These are phyloP conservation scores for Formica selysi DNA, from an alignment of 1,140 invertebrate genomes.

Conservation along the genomic window DNA sequence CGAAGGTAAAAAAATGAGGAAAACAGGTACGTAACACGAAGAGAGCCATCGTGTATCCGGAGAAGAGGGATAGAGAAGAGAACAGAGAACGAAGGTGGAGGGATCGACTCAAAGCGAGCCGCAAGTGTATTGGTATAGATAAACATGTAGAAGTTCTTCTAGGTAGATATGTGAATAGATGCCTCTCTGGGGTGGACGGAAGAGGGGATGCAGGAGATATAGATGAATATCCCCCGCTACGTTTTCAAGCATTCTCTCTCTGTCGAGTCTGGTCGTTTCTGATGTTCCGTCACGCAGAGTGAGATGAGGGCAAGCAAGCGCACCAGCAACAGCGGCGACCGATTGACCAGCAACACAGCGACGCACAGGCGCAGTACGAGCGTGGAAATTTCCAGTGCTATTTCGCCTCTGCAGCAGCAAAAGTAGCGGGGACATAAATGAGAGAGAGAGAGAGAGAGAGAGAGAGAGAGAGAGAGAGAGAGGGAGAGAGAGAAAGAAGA, in stretches of 20 bases:
- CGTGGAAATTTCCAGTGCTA: conserved; percentile 47
- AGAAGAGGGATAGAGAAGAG: neutral
- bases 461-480: too few relatives aligned
- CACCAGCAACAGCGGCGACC: conserved; percentile 47
- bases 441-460: neutral
- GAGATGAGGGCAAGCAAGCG: conserved; percentile 26
- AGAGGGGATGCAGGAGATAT: conserved; percentile 8
- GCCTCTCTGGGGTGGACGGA: conserved; percentile 13
- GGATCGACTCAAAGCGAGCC: neutral
- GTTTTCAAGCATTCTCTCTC: conserved; percentile 59
- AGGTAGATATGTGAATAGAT: conserved; percentile 18
- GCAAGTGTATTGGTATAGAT: conserved; percentile 8
- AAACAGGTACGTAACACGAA: neutral
- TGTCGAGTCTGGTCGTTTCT: conserved; percentile 39
- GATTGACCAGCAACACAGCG: conserved; percentile 28
- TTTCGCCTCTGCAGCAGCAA: conserved; percentile 3
- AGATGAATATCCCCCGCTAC: conserved; percentile 20
- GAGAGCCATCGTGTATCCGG: too few relatives aligned
- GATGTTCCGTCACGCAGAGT: conserved; percentile 19
- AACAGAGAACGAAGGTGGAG: neutral
- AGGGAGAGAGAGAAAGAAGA: neutral
- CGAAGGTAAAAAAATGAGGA: neutral
- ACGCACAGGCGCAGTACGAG: conserved; percentile 14
- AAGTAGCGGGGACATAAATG: neutral
- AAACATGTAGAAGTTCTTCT: conserved; percentile 25